Base-by-base conservation (phyloP, 2,888 invertebrate species). In the Agrotis exclamationis region DNA sequence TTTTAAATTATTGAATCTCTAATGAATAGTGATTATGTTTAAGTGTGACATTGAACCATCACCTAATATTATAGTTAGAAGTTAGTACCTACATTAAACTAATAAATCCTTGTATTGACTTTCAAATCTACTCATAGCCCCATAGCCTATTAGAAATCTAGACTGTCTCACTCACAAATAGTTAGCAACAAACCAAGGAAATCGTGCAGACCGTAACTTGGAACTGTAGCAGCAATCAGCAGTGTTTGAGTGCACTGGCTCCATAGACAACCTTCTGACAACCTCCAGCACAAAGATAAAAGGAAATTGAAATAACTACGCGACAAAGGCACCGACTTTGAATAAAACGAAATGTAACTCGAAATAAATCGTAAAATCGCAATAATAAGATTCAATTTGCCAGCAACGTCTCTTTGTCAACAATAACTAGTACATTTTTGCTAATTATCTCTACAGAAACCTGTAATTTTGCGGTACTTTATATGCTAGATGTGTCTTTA, bases 371-470 rank as follows among this genome's bases (percentile, higher is more conserved):
- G 69, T 77, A 79, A 67, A 20, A 20, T 4, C 9, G 33, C 67
- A 44, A 48, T 13, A 63, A 58, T 76, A 84, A 74, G 63, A 79
- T 78, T 75, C 73, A 83, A 80, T 79, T 84, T 50, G 63, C 60
- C 39, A 70, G 62, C 45, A 28, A 54, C 5, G 47, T 7, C 59
- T 67, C 66, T 70, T 48, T 4, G 58, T 60, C 60, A 80, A 79
- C 72, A 83, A 82, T 77, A 39, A 80, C 70, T 83, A 79, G 39
- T 70, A 74, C 73, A 76, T 84, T 81, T 77, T 74, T 66, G 68
- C 82, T 84, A 83, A 88, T 88, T 84, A 83, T 84, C 83, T 84
- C 73, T 65, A 83, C 67, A 51, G 77, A 71, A 84, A 84, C 79
- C 68, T 76, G 77, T 83, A 80, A 86, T 84, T 80, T 82, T 73